Evolutionary conservation across 2,888 invertebrate species (phyloP).

Genomic region (Diarsia dahlii): DNA sequence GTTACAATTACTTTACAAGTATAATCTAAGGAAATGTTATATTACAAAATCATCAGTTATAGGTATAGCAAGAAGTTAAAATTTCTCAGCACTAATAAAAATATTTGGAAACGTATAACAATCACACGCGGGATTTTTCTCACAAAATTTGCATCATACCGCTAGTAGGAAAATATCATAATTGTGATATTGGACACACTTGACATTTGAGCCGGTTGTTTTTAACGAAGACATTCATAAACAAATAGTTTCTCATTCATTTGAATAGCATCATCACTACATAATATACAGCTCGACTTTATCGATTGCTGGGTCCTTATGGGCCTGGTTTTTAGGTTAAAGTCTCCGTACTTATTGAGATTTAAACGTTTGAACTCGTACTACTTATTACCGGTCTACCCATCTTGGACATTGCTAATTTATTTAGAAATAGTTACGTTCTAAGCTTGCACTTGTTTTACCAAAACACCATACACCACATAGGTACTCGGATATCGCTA

Average conservation of each 20-base stretch:
- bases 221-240: slow-evolving; percentile 6
- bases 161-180: slow-evolving; percentile 20
- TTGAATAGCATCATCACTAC: not conserved
- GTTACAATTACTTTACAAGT: not conserved
- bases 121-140: slow-evolving; percentile 24
- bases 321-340: not conserved
- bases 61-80: not conserved
- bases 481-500: not conserved
- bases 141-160: slow-evolving; percentile 17
- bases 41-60: not conserved
- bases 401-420: not conserved
- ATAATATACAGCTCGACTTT: not conserved
- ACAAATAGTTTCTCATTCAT: slow-evolving; percentile 13
- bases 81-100: slow-evolving; percentile 11
- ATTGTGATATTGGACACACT: slow-evolving; percentile 24
- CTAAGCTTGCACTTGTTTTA: not conserved
- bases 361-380: not conserved
- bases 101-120: slow-evolving; percentile 26
- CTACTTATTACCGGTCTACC: not conserved
- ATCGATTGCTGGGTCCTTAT: not conserved
- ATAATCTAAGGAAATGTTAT: not conserved
- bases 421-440: not conserved
- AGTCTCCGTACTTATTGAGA: not conserved
- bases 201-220: slow-evolving; percentile 34
- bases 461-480: not conserved